Percentiles rank a stretch among this genome's conserved stretches.
phyloP scores from a whole-genome alignment of 2,113 vertebrate species.

The Sturnus vulgaris region DNA sequence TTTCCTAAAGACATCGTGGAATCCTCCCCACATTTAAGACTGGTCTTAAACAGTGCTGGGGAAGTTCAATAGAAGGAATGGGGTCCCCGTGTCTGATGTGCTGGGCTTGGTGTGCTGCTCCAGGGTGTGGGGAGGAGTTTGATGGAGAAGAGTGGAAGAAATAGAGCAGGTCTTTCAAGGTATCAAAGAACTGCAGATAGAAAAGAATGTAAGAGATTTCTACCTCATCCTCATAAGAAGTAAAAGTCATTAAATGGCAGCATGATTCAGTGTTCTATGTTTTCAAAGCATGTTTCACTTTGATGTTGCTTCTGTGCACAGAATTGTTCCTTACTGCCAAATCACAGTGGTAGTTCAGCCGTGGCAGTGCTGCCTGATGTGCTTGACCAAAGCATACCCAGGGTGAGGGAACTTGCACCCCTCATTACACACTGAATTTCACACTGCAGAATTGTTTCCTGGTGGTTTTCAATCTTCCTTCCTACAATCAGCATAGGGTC shows the following conservation, averaged over 20 bases:
- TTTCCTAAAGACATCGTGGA: not conserved
- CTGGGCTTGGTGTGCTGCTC: not conserved
- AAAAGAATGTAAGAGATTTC: not conserved
- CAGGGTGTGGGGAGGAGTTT: not conserved
- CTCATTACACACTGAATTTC: not conserved
- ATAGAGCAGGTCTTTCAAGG: not conserved
- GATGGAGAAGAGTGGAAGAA: not conserved
- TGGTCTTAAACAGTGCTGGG: not conserved
- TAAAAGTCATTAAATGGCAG: not conserved
- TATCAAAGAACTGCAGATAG: not conserved
- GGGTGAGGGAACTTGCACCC: not conserved
- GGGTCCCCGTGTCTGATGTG: not conserved
- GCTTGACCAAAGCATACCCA: not conserved
- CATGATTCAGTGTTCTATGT: not conserved
- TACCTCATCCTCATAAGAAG: not conserved
- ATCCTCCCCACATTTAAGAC: not conserved
- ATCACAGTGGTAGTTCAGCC: not conserved
- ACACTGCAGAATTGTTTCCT: not conserved
- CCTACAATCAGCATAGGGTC: not conserved
- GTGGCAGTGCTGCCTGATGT: not conserved
- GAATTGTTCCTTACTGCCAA: not conserved
- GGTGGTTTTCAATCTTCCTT: not conserved
- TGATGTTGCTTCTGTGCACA: not conserved
- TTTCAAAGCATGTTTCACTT: not conserved
- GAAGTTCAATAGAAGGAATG: not conserved